Evolutionary conservation across 2,113 vertebrate species (phyloP).

Genomic region (Albula goreensis): DNA sequence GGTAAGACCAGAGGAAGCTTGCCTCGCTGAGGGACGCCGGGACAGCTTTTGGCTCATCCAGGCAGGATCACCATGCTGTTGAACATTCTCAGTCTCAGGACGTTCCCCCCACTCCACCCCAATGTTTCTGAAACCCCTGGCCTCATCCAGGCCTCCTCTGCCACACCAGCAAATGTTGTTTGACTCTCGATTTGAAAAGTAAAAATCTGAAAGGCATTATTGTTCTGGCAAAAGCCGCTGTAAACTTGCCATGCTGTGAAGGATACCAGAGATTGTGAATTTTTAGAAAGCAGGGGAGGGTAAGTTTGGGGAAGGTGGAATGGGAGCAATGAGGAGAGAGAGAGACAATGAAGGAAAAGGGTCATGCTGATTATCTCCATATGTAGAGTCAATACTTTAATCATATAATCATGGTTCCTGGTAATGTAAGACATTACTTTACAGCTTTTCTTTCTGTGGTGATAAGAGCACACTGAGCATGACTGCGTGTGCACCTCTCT

Average conservation of each 20-base stretch:
- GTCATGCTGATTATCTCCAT: conserved; percentile 61
- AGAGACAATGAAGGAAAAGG: conserved; percentile 34
- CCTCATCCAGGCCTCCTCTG: conserved; percentile 34
- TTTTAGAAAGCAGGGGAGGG: background rate
- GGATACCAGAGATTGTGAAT: background rate
- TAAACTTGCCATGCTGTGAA: conserved; percentile 60
- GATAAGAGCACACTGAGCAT: conserved; percentile 24
- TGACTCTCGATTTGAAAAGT: conserved; percentile 37
- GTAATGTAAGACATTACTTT: conserved; percentile 54
- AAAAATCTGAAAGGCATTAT: conserved; percentile 51
- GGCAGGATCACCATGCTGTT: no score
- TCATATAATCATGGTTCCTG: conserved; percentile 59
- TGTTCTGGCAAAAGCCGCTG: conserved; percentile 48
- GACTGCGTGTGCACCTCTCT: conserved; percentile 20
- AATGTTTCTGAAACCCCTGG: conserved; percentile 28
- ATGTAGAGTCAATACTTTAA: conserved; percentile 49
- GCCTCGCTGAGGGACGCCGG: no score
- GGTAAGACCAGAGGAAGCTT: no score
- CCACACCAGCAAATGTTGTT: conserved; percentile 39
- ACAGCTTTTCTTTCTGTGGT: conserved; percentile 43
- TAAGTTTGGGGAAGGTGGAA: background rate
- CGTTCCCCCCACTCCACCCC: conserved; percentile 33
- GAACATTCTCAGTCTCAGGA: background rate
- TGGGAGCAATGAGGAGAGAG: conserved; percentile 43
- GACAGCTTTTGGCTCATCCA: no score